A percentile compares a stretch with the other conserved stretches of the same genome.
Evolutionary conservation across 2,797 vertebrate genomes (phyloP).

Genomic region (Ateles fusciceps): DNA sequence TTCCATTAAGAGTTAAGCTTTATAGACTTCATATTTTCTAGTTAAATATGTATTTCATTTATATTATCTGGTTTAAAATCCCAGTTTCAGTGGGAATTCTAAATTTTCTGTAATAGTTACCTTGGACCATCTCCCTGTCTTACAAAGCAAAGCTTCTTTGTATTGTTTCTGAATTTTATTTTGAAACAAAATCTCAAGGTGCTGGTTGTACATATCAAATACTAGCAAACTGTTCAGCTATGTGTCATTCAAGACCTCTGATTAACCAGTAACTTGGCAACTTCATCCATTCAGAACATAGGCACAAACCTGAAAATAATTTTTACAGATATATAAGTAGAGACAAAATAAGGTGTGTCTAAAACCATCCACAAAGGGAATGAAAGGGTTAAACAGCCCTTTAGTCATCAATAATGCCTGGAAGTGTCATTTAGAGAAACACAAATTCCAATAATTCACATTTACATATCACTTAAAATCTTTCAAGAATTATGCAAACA

Average conservation of each 20-base stretch:
- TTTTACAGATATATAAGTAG: not conserved
- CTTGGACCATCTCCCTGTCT: not conserved
- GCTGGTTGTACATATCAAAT: not conserved
- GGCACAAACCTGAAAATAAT: not conserved
- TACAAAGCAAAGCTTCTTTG: not conserved
- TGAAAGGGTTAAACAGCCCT: not conserved
- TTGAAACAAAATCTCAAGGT: not conserved
- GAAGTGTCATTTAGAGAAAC: not conserved
- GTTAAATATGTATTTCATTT: not conserved
- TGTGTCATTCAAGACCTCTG: not conserved
- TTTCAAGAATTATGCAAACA: not conserved
- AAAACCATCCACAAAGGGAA: not conserved
- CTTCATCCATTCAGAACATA: not conserved
- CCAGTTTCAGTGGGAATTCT: not conserved
- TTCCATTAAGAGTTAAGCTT: not conserved
- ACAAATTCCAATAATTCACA: not conserved
- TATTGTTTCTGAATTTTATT: constrained; percentile 35
- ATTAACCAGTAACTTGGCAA: not conserved
- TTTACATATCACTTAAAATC: not conserved
- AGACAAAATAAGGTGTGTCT: not conserved
- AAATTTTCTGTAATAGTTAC: not conserved
- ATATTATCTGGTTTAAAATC: not conserved
- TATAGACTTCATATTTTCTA: not conserved
- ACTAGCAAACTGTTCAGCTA: not conserved
- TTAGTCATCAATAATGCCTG: not conserved